A percentile compares a stretch with the other conserved stretches of the same genome.
Conservation (phyloP, 2,797 vertebrate species). For the Tenualosa thibaudeaui region DNA sequence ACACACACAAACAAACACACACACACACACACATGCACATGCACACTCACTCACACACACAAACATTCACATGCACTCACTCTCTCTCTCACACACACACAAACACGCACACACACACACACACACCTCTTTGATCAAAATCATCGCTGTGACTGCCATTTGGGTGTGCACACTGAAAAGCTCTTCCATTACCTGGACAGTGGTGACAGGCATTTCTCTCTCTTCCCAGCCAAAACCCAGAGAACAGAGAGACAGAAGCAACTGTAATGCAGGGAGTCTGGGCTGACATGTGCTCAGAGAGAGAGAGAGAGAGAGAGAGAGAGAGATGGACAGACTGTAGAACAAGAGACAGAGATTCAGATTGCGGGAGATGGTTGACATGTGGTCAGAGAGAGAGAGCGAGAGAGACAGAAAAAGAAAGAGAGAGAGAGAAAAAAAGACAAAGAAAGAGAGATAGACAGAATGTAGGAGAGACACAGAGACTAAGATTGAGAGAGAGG, state of each 20-base stretch:
- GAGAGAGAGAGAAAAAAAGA: not conserved
- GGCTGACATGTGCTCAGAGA: not conserved
- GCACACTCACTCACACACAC: no score
- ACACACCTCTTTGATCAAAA: not conserved
- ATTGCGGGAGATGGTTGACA: not conserved
- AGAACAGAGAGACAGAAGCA: not conserved
- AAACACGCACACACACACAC: not conserved
- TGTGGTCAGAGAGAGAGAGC: not conserved
- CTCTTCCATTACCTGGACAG: not conserved
- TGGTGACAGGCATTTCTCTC: not conserved
- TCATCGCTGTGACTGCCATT: not conserved
- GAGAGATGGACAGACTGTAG: no score
- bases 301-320: not conserved
- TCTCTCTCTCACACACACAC: no score
- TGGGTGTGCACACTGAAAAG: not conserved
- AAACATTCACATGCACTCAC: no score
- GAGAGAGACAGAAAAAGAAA: not conserved
- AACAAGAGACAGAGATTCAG: no score
- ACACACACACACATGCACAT: no score
- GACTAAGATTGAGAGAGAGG: not conserved
- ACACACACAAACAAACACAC: no score
- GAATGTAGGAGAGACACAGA: not conserved
- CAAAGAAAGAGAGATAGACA: not conserved
- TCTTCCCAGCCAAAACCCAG: no score
- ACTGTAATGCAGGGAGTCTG: no score